Percentiles rank a stretch among this genome's conserved stretches.
These are phyloP conservation scores for Zaprionus ornatus DNA, from an alignment of 1,140 invertebrate genomes.

Conservation along the genomic window DNA sequence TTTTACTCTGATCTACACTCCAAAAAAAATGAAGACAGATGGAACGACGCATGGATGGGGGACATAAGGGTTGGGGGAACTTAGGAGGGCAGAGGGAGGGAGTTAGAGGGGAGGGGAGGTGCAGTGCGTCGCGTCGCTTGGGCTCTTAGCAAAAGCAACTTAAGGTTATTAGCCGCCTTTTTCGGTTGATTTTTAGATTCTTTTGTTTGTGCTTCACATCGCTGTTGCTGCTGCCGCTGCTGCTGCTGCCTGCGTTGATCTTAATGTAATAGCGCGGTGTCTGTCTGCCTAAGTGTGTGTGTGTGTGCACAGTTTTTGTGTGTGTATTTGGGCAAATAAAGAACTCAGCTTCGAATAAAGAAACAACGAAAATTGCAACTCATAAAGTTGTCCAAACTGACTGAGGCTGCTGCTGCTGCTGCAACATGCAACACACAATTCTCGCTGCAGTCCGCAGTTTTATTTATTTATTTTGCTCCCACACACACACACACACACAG, in stretches of 20 bases:
- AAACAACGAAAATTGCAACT: conserved; percentile 54
- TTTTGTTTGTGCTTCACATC: conserved; percentile 40
- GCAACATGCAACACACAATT: conserved; percentile 18
- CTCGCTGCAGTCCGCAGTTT: conserved; percentile 26
- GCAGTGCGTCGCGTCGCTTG: neutral
- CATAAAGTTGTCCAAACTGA: conserved; percentile 56
- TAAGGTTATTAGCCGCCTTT: conserved; percentile 60
- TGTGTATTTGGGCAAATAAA: conserved; percentile 19
- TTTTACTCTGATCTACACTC: conserved; percentile 24
- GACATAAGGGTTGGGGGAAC: neutral
- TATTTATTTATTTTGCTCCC: conserved; percentile 62
- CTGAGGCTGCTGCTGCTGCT: conserved; percentile 43
- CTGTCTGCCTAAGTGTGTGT: conserved; percentile 11
- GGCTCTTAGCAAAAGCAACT: conserved; percentile 44
- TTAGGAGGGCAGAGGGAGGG: no score
- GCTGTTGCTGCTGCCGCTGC: conserved; percentile 5
- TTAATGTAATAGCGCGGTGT: conserved; percentile 40
- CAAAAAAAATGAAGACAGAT: neutral
- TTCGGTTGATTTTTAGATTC: conserved; percentile 47
- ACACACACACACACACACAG: conserved; percentile 32
- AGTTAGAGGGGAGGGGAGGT: no score
- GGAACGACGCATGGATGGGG: neutral
- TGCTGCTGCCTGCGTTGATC: conserved; percentile 36
- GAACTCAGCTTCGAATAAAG: conserved; percentile 12
- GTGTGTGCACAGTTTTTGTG: conserved; percentile 7